Base-by-base conservation (phyloP, 2,797 vertebrate species). In the Myotis daubentonii region DNA sequence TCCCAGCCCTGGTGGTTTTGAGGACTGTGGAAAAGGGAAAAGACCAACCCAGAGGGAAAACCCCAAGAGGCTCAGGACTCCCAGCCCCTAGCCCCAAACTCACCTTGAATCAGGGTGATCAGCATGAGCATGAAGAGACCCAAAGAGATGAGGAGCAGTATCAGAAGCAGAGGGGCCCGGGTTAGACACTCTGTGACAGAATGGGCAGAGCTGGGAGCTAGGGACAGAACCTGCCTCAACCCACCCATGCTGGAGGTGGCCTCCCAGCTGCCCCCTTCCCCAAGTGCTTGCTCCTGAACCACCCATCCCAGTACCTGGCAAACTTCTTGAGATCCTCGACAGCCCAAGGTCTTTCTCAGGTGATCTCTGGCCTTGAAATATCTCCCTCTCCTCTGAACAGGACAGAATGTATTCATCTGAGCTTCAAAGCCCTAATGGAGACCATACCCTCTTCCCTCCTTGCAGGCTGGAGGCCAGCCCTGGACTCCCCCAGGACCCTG, bases 21-120 rank as follows among this genome's bases (percentile, higher is more conserved):
- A 71, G 44, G 36, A 12, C 44, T 62, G 16, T 74, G 25, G 74
- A 44, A 79, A 9, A 53, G 57, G 36, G n/a, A 66, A 57, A 70
- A 62, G 33, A 44, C 55, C 76, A 65, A 47, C 51, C 44, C 20
- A 65, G 44, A 44, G 22, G 20, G 55, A 44, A 83, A 87, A 19
- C 30, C 47, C 36, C 47, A 57, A 41, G 68, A 22, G 20, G n/a
- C 66, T 19, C 30, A 65, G 70, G 30, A 20, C 23, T 55, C 66
- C 17, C 20, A 66, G n/a, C 5, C n/a, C 57, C 47, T 5, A 30
- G 12, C 25, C 47, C 33, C 22, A 6, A 53, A 79, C 91, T 89
- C 65, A 94, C 93, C 88, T 91, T 96, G 95, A 71, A 89, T 49
- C 85, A 95, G 75, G 22, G 13, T 93, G 70, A 36, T 71, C 41